Evolutionary conservation across 2,888 invertebrate genomes (phyloP).

Genomic region (Meiosimyza platycephala): DNA sequence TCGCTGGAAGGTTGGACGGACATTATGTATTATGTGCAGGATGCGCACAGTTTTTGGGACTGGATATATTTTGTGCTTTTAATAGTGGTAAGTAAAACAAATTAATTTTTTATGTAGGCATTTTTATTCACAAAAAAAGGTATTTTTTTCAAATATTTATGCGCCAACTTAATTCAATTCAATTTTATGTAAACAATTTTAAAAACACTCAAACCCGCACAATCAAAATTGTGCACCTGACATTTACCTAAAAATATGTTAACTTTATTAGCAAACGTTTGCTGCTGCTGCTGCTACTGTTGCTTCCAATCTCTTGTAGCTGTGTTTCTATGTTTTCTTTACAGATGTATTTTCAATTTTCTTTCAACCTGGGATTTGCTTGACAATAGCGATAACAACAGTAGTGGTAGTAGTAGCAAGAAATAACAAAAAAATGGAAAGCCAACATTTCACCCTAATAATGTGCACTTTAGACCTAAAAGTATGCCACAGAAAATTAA

Average conservation of each 20-base stretch:
- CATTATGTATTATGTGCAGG: slow-evolving; percentile 99
- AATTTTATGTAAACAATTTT: too few species aligned
- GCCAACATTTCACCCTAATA: not conserved
- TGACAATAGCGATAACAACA: slow-evolving; percentile 27
- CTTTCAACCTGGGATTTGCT: not conserved
- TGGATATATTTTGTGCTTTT: slow-evolving; percentile 99
- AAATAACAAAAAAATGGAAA: not conserved
- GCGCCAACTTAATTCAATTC: too few species aligned
- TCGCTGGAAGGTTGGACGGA: slow-evolving; percentile 99
- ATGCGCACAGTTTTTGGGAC: slow-evolving; percentile 99
- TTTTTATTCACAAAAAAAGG: too few species aligned
- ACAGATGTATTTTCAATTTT: not conserved
- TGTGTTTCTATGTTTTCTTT: too few species aligned
- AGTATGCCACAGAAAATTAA: slow-evolving; percentile 20
- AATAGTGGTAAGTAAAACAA: slow-evolving; percentile 88
- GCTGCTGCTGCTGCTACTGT: not conserved
- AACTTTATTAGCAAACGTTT: slow-evolving; percentile 15
- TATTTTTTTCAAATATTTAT: too few species aligned
- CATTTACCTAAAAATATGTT: slow-evolving; percentile 8
- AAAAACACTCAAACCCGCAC: too few species aligned
- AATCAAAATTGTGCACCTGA: not conserved
- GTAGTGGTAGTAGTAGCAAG: not conserved
- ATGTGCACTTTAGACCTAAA: not conserved
- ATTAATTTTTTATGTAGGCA: too few species aligned
- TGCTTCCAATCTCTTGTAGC: not conserved